Conservation (phyloP, 2,113 vertebrate genomes). For the Neoarius graeffei region DNA sequence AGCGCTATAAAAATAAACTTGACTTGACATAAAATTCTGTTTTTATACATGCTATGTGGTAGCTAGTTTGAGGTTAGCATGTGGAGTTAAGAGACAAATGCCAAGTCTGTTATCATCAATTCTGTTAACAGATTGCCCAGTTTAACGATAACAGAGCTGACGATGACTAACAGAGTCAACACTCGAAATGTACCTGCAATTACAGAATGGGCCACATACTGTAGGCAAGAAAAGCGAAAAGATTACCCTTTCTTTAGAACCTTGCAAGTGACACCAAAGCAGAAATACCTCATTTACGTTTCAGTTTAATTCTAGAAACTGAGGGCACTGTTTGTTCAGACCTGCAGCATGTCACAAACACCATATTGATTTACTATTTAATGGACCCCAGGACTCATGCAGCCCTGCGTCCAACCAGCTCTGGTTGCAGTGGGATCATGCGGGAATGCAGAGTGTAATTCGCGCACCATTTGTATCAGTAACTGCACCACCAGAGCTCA, state of each 20-base stretch:
- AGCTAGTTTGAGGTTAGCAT: too few species aligned
- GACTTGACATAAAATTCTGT: too few species aligned
- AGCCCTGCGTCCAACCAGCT: constrained; percentile 49
- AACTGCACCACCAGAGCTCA: not conserved
- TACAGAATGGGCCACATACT: not conserved
- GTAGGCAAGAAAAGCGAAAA: not conserved
- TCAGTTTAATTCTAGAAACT: constrained; percentile 31
- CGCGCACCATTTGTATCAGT: constrained; percentile 35
- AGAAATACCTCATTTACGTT: constrained; percentile 29
- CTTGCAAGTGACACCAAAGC: constrained; percentile 29
- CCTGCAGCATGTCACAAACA: constrained; percentile 27
- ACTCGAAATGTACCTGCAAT: too few species aligned
- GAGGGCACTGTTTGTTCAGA: constrained; percentile 42
- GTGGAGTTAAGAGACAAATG: too few species aligned
- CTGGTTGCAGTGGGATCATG: constrained; percentile 64
- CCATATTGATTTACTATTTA: constrained; percentile 57
- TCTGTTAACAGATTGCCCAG: too few species aligned
- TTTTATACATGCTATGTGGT: too few species aligned
- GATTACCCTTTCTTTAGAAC: constrained; percentile 46
- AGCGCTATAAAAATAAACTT: too few species aligned
- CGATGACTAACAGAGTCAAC: too few species aligned
- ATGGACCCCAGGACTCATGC: constrained; percentile 35
- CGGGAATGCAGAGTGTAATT: constrained; percentile 50
- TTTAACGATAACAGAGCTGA: too few species aligned
- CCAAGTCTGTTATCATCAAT: too few species aligned